Evolutionary conservation across 2,113 vertebrate genomes (phyloP).

Genomic region (Ptychochromis oligacanthus): DNA sequence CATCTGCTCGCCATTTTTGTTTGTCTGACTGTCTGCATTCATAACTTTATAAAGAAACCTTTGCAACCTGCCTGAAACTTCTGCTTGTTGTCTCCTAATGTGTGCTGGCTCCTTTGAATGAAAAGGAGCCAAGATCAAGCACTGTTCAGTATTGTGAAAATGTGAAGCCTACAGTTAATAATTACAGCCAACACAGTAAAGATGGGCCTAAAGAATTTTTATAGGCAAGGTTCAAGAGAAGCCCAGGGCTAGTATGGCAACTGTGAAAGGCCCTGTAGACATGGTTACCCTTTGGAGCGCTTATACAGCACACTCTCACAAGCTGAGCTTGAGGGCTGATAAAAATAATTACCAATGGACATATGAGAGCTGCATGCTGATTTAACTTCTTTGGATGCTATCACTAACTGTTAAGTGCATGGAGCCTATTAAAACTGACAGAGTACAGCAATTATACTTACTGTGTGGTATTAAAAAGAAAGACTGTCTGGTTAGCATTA

Average conservation of each 20-base stretch:
- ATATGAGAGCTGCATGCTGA: slow-evolving; percentile 4
- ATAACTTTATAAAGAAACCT: not conserved
- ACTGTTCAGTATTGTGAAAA: not conserved
- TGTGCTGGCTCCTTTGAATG: not conserved
- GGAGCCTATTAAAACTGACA: slow-evolving; percentile 31
- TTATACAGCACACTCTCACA: not conserved
- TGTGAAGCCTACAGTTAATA: not conserved
- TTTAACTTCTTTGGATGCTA: slow-evolving; percentile 15
- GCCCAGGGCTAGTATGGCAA: not conserved
- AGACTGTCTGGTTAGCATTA: slow-evolving; percentile 21
- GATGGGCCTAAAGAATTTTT: not conserved
- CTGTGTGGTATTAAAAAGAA: slow-evolving; percentile 46
- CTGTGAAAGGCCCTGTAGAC: not conserved
- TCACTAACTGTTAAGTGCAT: slow-evolving; percentile 11
- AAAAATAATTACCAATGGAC: not conserved
- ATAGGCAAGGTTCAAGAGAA: not conserved
- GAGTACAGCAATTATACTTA: slow-evolving; percentile 15
- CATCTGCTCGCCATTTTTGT: not conserved
- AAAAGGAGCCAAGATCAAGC: not conserved
- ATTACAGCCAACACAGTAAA: not conserved
- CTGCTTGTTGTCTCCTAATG: not conserved
- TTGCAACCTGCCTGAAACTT: not conserved
- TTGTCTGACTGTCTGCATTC: not conserved
- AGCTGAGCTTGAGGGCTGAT: not conserved
- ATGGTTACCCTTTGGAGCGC: not conserved